Evolutionary conservation across 1,140 invertebrate genomes (phyloP).

Genomic region (Leucophenga varia): DNA sequence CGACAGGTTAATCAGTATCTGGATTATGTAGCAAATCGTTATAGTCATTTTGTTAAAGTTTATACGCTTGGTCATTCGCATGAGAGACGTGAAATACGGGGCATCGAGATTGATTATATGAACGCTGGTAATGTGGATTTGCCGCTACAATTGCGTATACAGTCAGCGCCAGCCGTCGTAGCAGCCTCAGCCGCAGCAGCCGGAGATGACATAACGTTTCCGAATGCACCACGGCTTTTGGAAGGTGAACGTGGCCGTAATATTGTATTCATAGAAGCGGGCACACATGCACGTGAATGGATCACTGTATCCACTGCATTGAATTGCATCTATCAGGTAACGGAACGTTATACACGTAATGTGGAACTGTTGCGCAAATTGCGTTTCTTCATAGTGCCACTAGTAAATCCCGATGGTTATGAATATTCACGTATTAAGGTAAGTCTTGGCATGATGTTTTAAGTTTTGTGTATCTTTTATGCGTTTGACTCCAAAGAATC

Average conservation of each 20-base stretch:
- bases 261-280: constrained; percentile 58
- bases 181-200: background rate
- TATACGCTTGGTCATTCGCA: constrained; percentile 60
- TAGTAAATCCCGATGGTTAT: constrained; percentile 62
- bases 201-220: background rate
- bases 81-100: constrained; percentile 60
- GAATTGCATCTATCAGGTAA: constrained; percentile 65
- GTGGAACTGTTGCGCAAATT: constrained; percentile 59
- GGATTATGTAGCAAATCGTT: constrained; percentile 52
- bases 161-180: constrained; percentile 5
- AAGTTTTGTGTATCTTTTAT: background rate
- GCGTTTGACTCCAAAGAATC: constrained; percentile 32
- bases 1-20: constrained; percentile 52
- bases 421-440: constrained; percentile 52
- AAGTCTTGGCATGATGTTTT: background rate
- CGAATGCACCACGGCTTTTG: constrained; percentile 17
- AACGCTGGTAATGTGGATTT: constrained; percentile 32
- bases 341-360: constrained; percentile 53
- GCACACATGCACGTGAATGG: constrained; percentile 71
- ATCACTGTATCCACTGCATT: constrained; percentile 63
- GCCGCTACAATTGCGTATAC: constrained; percentile 15
- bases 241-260: constrained; percentile 27
- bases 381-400: constrained; percentile 65
- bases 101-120: constrained; percentile 59
- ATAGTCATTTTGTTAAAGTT: constrained; percentile 57